Evolutionary conservation across 2,113 vertebrate genomes (phyloP).

Genomic region (Trematomus loennbergii): DNA sequence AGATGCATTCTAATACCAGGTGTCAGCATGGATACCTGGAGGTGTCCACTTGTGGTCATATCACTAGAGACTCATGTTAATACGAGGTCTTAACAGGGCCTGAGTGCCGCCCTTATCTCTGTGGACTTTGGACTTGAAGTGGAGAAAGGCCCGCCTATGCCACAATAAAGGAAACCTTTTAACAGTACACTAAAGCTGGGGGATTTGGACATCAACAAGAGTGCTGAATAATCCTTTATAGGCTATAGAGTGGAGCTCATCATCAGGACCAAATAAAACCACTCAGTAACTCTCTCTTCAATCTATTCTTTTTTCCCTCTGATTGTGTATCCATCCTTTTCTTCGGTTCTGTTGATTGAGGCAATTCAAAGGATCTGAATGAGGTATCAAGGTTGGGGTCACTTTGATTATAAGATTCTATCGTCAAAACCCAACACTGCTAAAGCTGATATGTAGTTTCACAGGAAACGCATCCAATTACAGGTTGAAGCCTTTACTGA

Average conservation of each 20-base stretch:
- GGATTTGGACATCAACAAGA: constrained; percentile 25
- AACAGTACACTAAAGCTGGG: constrained; percentile 21
- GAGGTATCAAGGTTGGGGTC: not conserved
- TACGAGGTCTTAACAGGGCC: too few species aligned
- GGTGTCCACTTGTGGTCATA: too few species aligned
- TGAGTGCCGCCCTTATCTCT: constrained; percentile 31
- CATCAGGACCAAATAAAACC: constrained; percentile 37
- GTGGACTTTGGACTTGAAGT: constrained; percentile 37
- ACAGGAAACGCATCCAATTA: not conserved
- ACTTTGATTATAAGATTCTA: constrained; percentile 10
- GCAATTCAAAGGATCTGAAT: constrained; percentile 3
- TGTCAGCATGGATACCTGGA: too few species aligned
- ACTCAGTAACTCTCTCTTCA: constrained; percentile 39
- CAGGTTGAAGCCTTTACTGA: not conserved
- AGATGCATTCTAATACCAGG: too few species aligned
- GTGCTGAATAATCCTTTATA: constrained; percentile 24
- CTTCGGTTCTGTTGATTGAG: constrained; percentile 13
- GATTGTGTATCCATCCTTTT: not conserved
- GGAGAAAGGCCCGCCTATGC: constrained; percentile 16
- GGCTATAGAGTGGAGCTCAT: constrained; percentile 43
- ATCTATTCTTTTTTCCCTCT: constrained; percentile 7
- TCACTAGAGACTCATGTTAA: too few species aligned
- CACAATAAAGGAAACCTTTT: constrained; percentile 45
- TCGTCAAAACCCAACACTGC: not conserved
- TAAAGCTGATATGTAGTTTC: not conserved